These are phyloP conservation scores for Leptura quadrifasciata DNA, from an alignment of 2,888 invertebrate genomes.

Conservation along the genomic window DNA sequence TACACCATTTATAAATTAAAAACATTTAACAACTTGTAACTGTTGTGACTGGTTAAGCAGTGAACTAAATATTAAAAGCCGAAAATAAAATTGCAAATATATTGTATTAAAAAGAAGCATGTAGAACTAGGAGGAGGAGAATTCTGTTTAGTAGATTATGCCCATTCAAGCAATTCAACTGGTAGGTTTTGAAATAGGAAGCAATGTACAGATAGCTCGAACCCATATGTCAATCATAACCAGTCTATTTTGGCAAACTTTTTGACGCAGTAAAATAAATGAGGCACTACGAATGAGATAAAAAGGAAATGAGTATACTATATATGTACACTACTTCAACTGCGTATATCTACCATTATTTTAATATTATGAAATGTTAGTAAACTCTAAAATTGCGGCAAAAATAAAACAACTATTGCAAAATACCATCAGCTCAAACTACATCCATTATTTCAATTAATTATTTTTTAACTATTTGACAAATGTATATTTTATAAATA, in stretches of 20 bases:
- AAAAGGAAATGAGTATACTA: slow-evolving; percentile 6
- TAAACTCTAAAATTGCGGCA: not conserved
- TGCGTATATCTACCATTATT: slow-evolving; percentile 44
- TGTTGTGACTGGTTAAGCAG: slow-evolving; percentile 8
- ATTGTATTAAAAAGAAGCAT: slow-evolving; percentile 20
- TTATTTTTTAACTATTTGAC: too few relatives aligned
- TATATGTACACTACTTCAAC: slow-evolving; percentile 48
- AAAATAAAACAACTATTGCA: slow-evolving; percentile 26
- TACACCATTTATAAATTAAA: slow-evolving; percentile 2
- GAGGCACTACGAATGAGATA: slow-evolving; percentile 14
- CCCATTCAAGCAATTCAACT: slow-evolving; percentile 31
- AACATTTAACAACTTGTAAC: slow-evolving; percentile 7
- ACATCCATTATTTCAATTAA: not conserved
- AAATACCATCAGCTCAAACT: not conserved
- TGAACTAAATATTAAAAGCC: slow-evolving; percentile 40
- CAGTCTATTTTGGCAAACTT: slow-evolving; percentile 65
- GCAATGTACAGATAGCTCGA: slow-evolving; percentile 72
- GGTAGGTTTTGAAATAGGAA: slow-evolving; percentile 69
- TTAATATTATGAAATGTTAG: slow-evolving; percentile 24
- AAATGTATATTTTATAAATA: too few relatives aligned
- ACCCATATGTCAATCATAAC: slow-evolving; percentile 70
- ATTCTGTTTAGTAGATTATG: slow-evolving; percentile 45
- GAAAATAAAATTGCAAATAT: slow-evolving; percentile 26
- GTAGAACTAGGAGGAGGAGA: not conserved
- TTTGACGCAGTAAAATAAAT: slow-evolving; percentile 54